These are phyloP conservation scores for Hippocampus zosterae DNA, from an alignment of 2,113 vertebrate species.

Conservation along the genomic window DNA sequence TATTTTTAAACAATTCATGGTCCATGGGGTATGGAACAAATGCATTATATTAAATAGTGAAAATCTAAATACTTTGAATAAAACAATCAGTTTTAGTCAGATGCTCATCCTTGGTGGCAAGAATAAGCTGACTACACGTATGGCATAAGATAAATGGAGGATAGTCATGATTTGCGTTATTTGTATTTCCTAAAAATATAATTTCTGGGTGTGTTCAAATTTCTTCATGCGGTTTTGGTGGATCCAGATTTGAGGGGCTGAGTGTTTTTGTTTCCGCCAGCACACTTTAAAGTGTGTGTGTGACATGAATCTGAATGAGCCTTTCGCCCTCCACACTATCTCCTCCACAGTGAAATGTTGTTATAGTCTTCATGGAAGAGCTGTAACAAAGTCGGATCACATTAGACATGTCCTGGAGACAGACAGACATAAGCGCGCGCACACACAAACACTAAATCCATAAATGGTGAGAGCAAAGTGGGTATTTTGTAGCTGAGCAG, in stretches of 20 bases:
- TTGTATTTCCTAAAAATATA: background rate
- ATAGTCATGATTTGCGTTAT: background rate
- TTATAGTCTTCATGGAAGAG: conserved; percentile 35
- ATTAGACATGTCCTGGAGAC: conserved; percentile 29
- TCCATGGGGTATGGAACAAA: background rate
- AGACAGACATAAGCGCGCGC: background rate
- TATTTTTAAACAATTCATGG: background rate
- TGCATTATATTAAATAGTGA: background rate
- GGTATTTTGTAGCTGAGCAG: background rate
- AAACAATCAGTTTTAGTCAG: no score
- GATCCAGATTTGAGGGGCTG: background rate
- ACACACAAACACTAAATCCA: background rate
- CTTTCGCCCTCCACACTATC: background rate
- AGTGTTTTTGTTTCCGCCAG: background rate
- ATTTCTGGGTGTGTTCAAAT: background rate
- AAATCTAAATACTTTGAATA: no score
- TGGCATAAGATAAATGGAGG: background rate
- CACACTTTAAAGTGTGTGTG: conserved; percentile 2
- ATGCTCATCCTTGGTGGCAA: background rate
- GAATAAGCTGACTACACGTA: background rate
- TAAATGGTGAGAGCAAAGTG: background rate
- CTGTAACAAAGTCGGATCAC: conserved; percentile 29
- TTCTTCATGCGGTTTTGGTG: background rate
- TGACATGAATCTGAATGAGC: conserved; percentile 13
- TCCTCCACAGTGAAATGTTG: conserved; percentile 14